Conservation (phyloP, 1,140 invertebrate species). For the Procambarus clarkii region DNA sequence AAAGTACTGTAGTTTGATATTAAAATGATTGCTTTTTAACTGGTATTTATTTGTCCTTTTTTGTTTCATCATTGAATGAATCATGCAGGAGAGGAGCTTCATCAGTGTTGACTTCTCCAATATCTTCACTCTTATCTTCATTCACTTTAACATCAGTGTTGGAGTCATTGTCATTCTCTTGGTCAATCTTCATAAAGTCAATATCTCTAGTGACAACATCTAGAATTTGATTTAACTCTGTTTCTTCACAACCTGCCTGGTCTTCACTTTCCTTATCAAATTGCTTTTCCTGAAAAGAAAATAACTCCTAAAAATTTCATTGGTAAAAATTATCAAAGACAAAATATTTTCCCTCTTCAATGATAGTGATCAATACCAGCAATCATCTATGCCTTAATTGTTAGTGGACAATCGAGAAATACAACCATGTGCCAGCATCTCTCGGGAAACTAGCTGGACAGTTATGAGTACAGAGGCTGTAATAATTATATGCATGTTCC, state of each 20-base stretch:
- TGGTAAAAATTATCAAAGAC: too few species aligned
- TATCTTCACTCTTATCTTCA: not conserved
- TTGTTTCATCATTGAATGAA: not conserved
- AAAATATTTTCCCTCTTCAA: too few species aligned
- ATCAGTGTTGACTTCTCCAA: not conserved
- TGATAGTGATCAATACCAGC: too few species aligned
- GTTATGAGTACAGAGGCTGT: too few species aligned
- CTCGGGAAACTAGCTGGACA: too few species aligned
- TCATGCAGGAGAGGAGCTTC: not conserved
- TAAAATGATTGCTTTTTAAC: not conserved
- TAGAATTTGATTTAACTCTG: constrained; percentile 19
- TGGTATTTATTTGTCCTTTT: not conserved
- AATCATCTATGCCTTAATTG: too few species aligned
- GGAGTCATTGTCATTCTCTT: constrained; percentile 19
- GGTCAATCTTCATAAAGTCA: constrained; percentile 51
- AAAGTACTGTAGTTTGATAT: not conserved
- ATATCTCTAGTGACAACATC: constrained; percentile 41
- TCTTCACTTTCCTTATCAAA: not conserved
- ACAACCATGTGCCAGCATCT: too few species aligned
- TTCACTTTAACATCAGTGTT: not conserved
- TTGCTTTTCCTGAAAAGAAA: not conserved
- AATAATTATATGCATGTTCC: too few species aligned
- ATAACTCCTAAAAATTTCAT: not conserved
- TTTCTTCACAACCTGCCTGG: not conserved
- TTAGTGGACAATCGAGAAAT: too few species aligned